Evolutionary conservation across 1,140 invertebrate genomes (phyloP), one percentile per base, ranked within the genome.

Genomic region (Patella vulgata): DNA sequence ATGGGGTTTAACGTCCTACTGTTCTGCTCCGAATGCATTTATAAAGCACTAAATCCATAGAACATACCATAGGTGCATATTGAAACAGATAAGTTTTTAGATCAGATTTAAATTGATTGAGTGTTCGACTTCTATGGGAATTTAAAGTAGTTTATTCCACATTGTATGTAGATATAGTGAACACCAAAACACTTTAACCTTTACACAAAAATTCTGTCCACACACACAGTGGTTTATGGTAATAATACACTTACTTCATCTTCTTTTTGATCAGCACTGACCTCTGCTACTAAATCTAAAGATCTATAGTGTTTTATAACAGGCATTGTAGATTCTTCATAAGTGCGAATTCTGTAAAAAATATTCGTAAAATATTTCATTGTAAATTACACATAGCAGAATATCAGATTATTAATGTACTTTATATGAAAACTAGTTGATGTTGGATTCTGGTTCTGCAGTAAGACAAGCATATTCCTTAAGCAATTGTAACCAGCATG

Each of bases 221-320:
- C 33, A 36, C 19, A 30, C 36, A 23, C 27, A 43, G 19, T 21
- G 39, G 9, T 19, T n/a, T n/a, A n/a, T n/a, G n/a, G n/a, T n/a
- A n/a, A n/a, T n/a, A n/a, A n/a, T 42, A n/a, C 40, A 40, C 55
- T 68, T 69, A 98, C 94, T 78, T 90, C 79, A 1, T 92, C 88
- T 1, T 89, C 87, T 21, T 85, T 74, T 36, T 86, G 84, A 71
- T 89, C 88, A 25, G 92, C 91, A 85, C 96, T 89, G 48, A 99
- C 88, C 74, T 88, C 89, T 60, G 88, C 87, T 1, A 99, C 93
- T 30, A 97, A 82, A 44, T 90, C 89, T 33, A 86, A 71, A 27
- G 87, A 74, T 30, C 91, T 88, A 74, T 95, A 99, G 81, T 94
- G 86, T 27, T 97, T 85, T 51, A 99, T 92, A 70, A 99, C 97